Base-by-base conservation (phyloP, 2,797 vertebrate genomes). In the Pseudomugil tenellus region DNA sequence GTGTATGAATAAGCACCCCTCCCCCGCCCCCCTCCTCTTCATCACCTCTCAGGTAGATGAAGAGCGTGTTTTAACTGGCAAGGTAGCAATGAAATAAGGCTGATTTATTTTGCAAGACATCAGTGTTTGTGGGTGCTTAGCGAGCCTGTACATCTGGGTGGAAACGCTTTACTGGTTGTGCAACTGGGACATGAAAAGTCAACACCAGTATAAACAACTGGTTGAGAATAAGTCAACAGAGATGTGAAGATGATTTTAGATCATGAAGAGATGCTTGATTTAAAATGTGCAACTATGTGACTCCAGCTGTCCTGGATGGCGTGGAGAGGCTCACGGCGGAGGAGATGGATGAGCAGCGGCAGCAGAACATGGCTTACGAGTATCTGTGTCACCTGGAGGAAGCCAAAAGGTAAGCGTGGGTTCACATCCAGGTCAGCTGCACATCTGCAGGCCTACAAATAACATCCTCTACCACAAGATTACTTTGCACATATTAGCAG, bases 331-430 rank as follows among this genome's bases (percentile, higher is more conserved):
- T 99, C 83, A 98, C 98, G 0, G 98, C 98, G 0, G 98, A 99
- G 88, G 98, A 99, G 94, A 99, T 99, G 98, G 97, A 99, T 39
- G 98, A 99, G 84, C 92, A 94, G 70, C 92, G 98, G 23, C 96
- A 95, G 65, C 96, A 98, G 89, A 99, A 99, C 69, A 98, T 99
- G 92, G 98, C 98, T 63, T 99, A 99, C 9, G 98, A 99, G 72
- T 99, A 99, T 76, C 94, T 99, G 58, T 99, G 98, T 85, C 98
- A 99, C 76, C 91, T 99, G 93, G 98, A 99, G 89, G 98, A 99
- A 87, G 97, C 98, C 37, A 99, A 99, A 86, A 94, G 96, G 98
- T 99, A 89, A 92, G 79, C 67, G 54, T 46, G 17, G n/a, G 41
- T 21, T 46, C 41, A 46, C 17, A 19, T 46, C 17, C 41, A 21